Evolutionary conservation across 2,888 invertebrate species (phyloP).

Genomic region (Seira musarum): DNA sequence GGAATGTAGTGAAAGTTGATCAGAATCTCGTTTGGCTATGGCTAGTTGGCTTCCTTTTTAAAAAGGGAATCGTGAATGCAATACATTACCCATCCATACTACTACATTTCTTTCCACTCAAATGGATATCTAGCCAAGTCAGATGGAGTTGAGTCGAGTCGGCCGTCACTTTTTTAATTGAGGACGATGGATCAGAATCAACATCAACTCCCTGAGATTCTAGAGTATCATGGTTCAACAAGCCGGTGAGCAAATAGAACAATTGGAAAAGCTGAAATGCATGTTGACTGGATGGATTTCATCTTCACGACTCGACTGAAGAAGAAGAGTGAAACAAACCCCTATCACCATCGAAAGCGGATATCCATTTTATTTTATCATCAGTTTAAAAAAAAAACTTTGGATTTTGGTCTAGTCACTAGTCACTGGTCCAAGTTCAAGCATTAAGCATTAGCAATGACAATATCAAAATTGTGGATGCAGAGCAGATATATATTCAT

Average conservation of each 20-base stretch:
- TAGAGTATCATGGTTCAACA: background rate
- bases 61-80: too few species aligned
- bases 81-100: too few species aligned
- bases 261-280: background rate
- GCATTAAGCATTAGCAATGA: too few species aligned
- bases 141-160: too few species aligned
- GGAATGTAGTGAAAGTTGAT: background rate
- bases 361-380: too few species aligned
- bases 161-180: background rate
- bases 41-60: background rate
- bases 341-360: background rate
- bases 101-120: constrained; percentile 45
- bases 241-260: background rate
- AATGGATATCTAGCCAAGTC: constrained; percentile 6
- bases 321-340: too few species aligned
- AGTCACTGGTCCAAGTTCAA: too few species aligned
- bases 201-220: constrained; percentile 13
- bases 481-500: constrained; percentile 20
- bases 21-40: background rate
- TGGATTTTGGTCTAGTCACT: too few species aligned
- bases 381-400: too few species aligned
- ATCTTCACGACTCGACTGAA: background rate
- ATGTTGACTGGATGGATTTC: background rate
- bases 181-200: constrained; percentile 47
- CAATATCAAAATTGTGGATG: too few species aligned